These are phyloP conservation scores for Amitus sp. DNA, from an alignment of 2,888 invertebrate species.

Conservation along the genomic window DNA sequence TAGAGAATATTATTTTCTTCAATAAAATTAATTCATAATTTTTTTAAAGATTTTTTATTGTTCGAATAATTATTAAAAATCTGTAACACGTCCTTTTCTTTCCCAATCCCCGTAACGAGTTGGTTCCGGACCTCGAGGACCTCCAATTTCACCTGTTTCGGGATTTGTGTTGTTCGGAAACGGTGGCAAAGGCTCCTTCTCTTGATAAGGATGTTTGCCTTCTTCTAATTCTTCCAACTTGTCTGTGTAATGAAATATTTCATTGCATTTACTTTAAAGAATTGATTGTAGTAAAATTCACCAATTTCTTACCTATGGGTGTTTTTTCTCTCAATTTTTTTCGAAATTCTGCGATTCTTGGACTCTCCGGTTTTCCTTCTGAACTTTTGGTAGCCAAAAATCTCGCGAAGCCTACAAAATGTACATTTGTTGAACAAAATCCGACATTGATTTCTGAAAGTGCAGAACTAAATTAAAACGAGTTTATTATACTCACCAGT, in stretches of 20 bases:
- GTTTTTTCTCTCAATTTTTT: constrained; percentile 77
- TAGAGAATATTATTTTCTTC: no score
- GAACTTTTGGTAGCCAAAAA: constrained; percentile 44
- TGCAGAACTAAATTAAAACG: neutral
- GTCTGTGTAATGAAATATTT: constrained; percentile 69
- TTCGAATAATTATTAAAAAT: no score
- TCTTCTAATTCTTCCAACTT: constrained; percentile 81
- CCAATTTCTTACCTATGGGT: constrained; percentile 61
- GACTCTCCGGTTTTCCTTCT: constrained; percentile 63
- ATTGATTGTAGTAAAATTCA: neutral
- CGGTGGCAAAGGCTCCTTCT: constrained; percentile 83
- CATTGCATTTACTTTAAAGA: neutral
- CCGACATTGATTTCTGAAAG: neutral
- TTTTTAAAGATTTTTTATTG: no score
- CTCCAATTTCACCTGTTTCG: constrained; percentile 92
- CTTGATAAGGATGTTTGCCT: constrained; percentile 77
- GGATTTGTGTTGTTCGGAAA: constrained; percentile 93
- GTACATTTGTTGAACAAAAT: neutral
- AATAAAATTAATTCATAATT: no score
- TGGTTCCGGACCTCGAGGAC: constrained; percentile 97
- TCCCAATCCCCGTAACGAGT: constrained; percentile 99
- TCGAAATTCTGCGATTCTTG: constrained; percentile 75
- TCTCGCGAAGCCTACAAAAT: constrained; percentile 23
- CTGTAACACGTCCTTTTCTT: constrained; percentile 94
- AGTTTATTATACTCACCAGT: neutral